phyloP scores from a whole-genome alignment of 1,140 invertebrate genomes.

The Listronotus oregonensis region DNA sequence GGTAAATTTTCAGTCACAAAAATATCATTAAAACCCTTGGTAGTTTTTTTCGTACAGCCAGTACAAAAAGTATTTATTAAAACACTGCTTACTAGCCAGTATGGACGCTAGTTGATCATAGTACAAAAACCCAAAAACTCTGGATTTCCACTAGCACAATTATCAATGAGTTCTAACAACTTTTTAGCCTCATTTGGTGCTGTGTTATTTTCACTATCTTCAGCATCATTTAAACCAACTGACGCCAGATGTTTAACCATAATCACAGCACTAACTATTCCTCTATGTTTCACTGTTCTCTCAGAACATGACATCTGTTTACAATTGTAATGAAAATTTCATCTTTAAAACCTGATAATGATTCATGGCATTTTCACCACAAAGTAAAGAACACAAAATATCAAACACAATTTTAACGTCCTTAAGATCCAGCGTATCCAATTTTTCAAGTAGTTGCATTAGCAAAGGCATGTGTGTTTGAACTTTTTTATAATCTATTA shows the following conservation, averaged over 20 bases:
- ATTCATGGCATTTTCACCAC: slow-evolving; percentile 55
- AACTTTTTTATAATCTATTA: slow-evolving; percentile 42
- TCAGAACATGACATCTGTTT: slow-evolving; percentile 65
- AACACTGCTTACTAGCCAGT: slow-evolving; percentile 57
- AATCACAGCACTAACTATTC: slow-evolving; percentile 58
- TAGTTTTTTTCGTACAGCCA: slow-evolving; percentile 65
- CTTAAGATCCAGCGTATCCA: slow-evolving; percentile 62
- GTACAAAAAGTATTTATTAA: slow-evolving; percentile 65
- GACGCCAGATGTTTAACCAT: slow-evolving; percentile 56
- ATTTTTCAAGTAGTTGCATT: slow-evolving; percentile 63
- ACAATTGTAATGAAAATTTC: slow-evolving; percentile 66
- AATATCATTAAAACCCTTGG: slow-evolving; percentile 64
- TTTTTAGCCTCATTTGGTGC: slow-evolving; percentile 54
- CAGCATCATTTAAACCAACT: slow-evolving; percentile 27
- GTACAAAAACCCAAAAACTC: slow-evolving; percentile 68
- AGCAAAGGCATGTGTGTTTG: slow-evolving; percentile 56
- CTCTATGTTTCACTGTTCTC: slow-evolving; percentile 55
- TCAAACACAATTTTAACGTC: slow-evolving; percentile 62
- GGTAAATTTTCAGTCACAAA: slow-evolving; percentile 61
- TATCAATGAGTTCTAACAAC: slow-evolving; percentile 51
- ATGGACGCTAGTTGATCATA: slow-evolving; percentile 74
- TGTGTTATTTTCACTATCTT: background rate
- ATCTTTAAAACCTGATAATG: slow-evolving; percentile 60
- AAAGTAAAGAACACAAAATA: slow-evolving; percentile 62
- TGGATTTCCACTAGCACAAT: slow-evolving; percentile 51